Evolutionary conservation across 2,113 vertebrate genomes (phyloP).

Genomic region (Lonchura striata): DNA sequence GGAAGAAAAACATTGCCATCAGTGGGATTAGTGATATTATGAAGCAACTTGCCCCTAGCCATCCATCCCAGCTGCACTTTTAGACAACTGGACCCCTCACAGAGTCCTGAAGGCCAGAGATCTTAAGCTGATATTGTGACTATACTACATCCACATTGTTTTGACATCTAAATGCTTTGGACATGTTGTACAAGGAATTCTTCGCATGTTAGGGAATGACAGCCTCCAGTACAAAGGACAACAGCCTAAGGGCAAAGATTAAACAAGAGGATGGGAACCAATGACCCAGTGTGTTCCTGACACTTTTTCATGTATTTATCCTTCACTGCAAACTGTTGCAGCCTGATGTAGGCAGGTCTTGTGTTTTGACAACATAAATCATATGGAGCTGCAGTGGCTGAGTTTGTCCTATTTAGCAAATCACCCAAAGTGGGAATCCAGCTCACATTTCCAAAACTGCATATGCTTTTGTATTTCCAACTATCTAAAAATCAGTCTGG

Average conservation of each 20-base stretch:
- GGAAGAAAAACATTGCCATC: neutral
- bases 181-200: neutral
- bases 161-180: neutral
- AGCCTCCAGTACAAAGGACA: neutral
- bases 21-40: neutral
- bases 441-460: neutral
- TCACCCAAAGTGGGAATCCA: neutral
- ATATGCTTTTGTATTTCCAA: neutral
- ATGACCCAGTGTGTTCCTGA: accelerated
- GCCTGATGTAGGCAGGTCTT: neutral
- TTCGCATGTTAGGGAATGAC: neutral
- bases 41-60: neutral
- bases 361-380: neutral
- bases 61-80: neutral
- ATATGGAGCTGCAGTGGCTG: neutral
- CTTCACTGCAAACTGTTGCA: neutral
- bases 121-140: neutral
- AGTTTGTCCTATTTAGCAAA: neutral
- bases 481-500: neutral
- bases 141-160: neutral
- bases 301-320: neutral
- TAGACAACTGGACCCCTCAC: neutral
- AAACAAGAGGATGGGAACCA: neutral
- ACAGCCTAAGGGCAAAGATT: neutral
- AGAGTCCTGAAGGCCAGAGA: neutral